These are phyloP conservation scores for Eulacestoma nigropectus DNA, from an alignment of 2,113 vertebrate genomes.

Conservation along the genomic window DNA sequence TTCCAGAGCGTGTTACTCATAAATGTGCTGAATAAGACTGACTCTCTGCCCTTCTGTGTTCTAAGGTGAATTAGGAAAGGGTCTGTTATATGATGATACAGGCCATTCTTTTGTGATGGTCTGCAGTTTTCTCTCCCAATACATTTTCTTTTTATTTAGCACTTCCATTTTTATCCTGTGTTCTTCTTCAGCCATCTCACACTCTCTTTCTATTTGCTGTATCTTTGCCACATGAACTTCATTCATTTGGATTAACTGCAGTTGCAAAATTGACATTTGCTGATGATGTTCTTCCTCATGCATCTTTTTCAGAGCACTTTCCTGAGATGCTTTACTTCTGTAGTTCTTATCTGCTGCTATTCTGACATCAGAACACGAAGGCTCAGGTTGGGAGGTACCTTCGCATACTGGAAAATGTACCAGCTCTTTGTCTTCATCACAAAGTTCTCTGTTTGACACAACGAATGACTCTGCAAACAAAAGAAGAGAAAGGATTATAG, in stretches of 20 bases:
- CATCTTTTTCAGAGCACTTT: slow-evolving; percentile 81
- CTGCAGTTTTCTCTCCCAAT: slow-evolving; percentile 82
- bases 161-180: slow-evolving; percentile 84
- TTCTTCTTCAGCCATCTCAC: slow-evolving; percentile 82
- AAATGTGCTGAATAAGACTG: not conserved
- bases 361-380: slow-evolving; percentile 77
- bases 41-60: not conserved
- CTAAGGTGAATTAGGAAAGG: slow-evolving; percentile 79
- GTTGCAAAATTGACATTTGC: slow-evolving; percentile 81
- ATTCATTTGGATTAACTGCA: slow-evolving; percentile 82
- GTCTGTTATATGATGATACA: slow-evolving; percentile 80
- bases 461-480: slow-evolving; percentile 75
- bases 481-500: slow-evolving; percentile 44
- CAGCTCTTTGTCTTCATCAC: slow-evolving; percentile 78
- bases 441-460: slow-evolving; percentile 78
- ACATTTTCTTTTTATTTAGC: slow-evolving; percentile 86
- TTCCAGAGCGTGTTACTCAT: slow-evolving; percentile 19
- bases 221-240: slow-evolving; percentile 83
- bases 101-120: slow-evolving; percentile 83
- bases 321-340: slow-evolving; percentile 78
- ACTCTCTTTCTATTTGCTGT: slow-evolving; percentile 81
- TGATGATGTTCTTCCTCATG: slow-evolving; percentile 82
- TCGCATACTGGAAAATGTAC: slow-evolving; percentile 78
- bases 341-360: slow-evolving; percentile 79
- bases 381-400: slow-evolving; percentile 76